Evolutionary conservation across 2,113 vertebrate species (phyloP), one percentile per base, ranked within the genome.

Genomic region (Myxocyprinus asiaticus): DNA sequence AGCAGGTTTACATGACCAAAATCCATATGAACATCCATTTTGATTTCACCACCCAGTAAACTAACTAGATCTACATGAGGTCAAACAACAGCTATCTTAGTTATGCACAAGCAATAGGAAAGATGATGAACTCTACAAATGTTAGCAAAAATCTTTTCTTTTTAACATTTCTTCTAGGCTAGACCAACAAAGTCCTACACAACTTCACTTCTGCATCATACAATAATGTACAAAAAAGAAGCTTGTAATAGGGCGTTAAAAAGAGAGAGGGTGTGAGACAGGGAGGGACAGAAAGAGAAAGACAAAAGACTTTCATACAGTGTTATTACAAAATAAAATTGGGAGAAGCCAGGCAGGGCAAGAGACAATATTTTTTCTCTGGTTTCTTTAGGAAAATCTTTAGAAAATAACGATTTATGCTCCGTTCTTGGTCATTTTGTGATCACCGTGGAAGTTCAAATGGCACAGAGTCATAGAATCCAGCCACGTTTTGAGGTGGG

Each of bases 81-180:
- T 94, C 92, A 93, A 92, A 93, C 88, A 91, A 90, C 88, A 92
- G 88, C 86, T 89, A 90, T 83, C 85, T 89, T 88, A 90, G 89
- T 92, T 90, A 71, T 92, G 91, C 94, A 94, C 91, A 92, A 93
- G 93, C 94, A 90, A 90, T 90, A 93, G 91, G 94, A 92, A 85
- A 90, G 85, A 88, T 87, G 85, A 85, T 86, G 22, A 33, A 33
- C 81, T 85, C 87, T 89, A 92, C 89, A 86, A 74, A 83, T 80
- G 81, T 75, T 55, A 82, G 85, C 81, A 86, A 85, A 33, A 33
- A 33, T 33, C 73, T 67, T 81, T 66, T 83, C 74, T 68, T 33
- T 33, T 33, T 33, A 33, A 33, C 22, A 33, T 33, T 33, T 33
- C 22, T 33, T 33, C 22, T 33, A 33, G 22, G 22, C 22, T 33